Base-by-base conservation (phyloP, 2,888 invertebrate genomes). In the Melikaiella ostensackeni region DNA sequence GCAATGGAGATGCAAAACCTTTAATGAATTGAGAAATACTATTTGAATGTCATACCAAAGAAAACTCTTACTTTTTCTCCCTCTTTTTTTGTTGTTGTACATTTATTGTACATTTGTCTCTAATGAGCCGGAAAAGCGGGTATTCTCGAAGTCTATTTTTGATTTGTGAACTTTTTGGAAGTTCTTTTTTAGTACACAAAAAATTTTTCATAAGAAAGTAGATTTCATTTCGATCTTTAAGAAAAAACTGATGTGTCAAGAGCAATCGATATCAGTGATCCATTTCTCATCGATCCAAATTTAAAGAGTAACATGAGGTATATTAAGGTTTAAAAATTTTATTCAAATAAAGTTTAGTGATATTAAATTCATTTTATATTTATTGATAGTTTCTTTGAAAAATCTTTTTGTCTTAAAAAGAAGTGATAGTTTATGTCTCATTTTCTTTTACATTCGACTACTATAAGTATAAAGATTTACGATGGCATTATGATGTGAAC, bases 401-500 rank as follows among this genome's bases (percentile, higher is more conserved):
- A 38, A 13, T 38, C 13, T 13, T 55, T 50, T n/a, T 1, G 55
- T 21, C 9, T 21, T 11, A 9, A 55, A 55, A 21, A 64, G 7
- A 1, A 63, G 55, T n/a, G 9, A 21, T 9, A 21, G 38, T 64
- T 64, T 42, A 46, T 66, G 19, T 27, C 19, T 19, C 13, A 42
- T 24, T 66, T 66, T 46, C 35, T 46, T 66, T 66, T 42, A 27
- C 24, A 16, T 16, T 66, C 3, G 42, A 42, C 24, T 16, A 30
- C 46, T 19, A 42, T 19, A 19, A 21, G 46, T 19, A 42, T 19
- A 19, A 21, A 66, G 66, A 66, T 66, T 66, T 46, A 66, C 19
- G 42, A 66, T 66, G 42, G 42, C 42, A 46, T 66, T 66, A 66
- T 46, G 16, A 66, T 66, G 42, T 66, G 42, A 46, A 66, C 24